Evolutionary conservation across 2,113 vertebrate genomes (phyloP).

Genomic region (Patagioenas fasciata): DNA sequence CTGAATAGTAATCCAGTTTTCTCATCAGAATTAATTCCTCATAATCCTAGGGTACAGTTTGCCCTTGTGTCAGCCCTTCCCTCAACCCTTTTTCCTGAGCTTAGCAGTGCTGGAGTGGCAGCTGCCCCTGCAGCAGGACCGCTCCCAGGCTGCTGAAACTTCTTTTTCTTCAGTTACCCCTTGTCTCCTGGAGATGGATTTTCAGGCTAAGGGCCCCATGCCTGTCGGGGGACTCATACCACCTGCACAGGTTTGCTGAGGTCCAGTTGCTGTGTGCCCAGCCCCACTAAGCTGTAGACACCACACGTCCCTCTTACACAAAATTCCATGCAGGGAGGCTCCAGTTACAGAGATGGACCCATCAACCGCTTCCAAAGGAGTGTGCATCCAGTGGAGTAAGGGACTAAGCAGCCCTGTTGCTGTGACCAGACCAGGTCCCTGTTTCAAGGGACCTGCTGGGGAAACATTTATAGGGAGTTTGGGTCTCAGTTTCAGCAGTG

Average conservation of each 20-base stretch:
- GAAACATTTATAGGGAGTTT: not conserved
- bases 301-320: not conserved
- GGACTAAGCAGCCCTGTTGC: not conserved
- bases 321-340: not conserved
- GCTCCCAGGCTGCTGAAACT: accelerated
- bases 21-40: not conserved
- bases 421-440: not conserved
- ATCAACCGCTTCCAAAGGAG: not conserved
- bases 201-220: not conserved
- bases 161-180: not conserved
- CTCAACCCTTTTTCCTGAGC: not conserved
- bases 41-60: not conserved
- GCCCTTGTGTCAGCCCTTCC: not conserved
- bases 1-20: not conserved
- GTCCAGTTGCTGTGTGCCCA: not conserved
- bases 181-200: accelerated
- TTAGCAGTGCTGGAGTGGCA: not conserved
- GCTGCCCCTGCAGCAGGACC: not conserved
- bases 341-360: accelerated
- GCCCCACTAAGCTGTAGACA: not conserved
- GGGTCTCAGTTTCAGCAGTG: not conserved
- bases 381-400: accelerated
- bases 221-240: not conserved
- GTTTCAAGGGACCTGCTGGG: not conserved
- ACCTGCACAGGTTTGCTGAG: not conserved